Evolutionary conservation across 2,113 vertebrate species (phyloP).

Genomic region (Tricholaema leucomelas): DNA sequence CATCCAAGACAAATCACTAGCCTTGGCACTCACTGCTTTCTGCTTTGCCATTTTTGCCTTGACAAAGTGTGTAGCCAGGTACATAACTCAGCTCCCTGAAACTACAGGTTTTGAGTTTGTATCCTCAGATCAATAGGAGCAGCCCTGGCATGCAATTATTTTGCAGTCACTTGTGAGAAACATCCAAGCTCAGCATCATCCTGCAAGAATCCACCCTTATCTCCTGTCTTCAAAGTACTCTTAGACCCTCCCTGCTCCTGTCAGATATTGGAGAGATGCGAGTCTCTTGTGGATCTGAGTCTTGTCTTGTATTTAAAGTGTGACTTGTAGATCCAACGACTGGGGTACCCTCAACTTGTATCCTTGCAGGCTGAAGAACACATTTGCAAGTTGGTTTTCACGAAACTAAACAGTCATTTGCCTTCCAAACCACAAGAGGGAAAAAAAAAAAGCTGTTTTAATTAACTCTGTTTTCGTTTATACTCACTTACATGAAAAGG

Average conservation of each 20-base stretch:
- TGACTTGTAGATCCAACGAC: not conserved
- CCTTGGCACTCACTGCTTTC: not conserved
- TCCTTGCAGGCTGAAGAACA: not conserved
- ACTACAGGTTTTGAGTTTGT: not conserved
- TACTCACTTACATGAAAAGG: not conserved
- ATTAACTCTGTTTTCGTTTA: not conserved
- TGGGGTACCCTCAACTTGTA: not conserved
- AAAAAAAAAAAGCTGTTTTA: not conserved
- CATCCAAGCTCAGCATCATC: not conserved
- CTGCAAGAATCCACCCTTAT: not conserved
- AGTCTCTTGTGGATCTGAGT: not conserved
- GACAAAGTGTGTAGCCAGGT: not conserved
- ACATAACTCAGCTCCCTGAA: not conserved
- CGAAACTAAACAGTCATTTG: not conserved
- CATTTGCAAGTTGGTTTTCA: not conserved
- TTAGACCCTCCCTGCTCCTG: not conserved
- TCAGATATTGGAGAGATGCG: accelerated
- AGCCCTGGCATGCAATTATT: not conserved
- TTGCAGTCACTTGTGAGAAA: not conserved
- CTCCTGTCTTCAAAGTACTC: not conserved
- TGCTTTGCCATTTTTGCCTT: not conserved
- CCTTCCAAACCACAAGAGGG: not conserved
- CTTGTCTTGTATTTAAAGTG: not conserved
- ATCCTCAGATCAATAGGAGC: not conserved
- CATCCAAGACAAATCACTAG: not conserved